Conservation (phyloP, 2,797 vertebrate genomes). For the Pogonophryne albipinna region DNA sequence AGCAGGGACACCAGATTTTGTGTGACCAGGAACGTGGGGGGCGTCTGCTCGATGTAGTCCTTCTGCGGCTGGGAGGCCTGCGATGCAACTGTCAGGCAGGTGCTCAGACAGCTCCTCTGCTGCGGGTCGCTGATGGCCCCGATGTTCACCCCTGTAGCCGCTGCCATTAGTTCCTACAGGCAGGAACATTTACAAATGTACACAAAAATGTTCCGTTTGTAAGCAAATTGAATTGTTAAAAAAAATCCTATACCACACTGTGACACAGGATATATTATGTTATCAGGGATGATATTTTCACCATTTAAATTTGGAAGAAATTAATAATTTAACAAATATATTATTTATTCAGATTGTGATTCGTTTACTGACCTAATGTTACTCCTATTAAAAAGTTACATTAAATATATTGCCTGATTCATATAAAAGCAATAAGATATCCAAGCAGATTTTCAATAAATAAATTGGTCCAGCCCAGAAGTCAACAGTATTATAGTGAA, state of each 20-base stretch:
- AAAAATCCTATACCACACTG: background rate
- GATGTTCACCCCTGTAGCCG: conserved; percentile 84
- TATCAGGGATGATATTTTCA: background rate
- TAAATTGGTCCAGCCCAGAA: no score
- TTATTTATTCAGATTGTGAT: background rate
- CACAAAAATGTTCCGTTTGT: background rate
- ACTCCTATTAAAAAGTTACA: background rate
- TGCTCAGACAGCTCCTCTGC: conserved; percentile 72
- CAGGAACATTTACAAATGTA: background rate
- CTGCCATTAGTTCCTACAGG: conserved; percentile 85
- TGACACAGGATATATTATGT: background rate
- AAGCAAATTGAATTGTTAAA: background rate
- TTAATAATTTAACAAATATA: background rate
- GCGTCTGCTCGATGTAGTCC: conserved; percentile 73
- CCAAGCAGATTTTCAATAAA: background rate
- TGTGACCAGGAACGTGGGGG: conserved; percentile 86
- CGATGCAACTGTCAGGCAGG: conserved; percentile 59
- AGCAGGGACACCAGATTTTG: conserved; percentile 87
- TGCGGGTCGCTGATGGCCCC: conserved; percentile 79
- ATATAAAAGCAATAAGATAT: background rate
- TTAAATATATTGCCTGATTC: no score
- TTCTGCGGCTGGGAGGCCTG: conserved; percentile 59
- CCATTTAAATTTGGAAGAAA: background rate
- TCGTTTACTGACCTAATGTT: background rate
- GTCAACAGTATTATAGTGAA: background rate